Evolutionary conservation across 2,797 vertebrate species (phyloP).

Genomic region (Oreochromis grahami): DNA sequence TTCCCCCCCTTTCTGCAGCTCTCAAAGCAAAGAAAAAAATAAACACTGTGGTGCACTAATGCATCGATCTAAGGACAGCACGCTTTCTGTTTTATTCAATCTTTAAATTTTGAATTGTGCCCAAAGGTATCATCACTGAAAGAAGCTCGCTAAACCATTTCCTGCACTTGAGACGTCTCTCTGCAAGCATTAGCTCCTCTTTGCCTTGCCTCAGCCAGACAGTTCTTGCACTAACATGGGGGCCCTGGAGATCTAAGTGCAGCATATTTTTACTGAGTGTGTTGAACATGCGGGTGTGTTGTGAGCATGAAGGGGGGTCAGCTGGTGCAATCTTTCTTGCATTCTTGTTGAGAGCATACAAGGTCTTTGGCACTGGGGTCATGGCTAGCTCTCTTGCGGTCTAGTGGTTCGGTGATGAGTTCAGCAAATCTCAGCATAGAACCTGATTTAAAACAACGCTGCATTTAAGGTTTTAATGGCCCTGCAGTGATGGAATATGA

Average conservation of each 20-base stretch:
- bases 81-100: neutral
- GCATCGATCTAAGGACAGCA: slow-evolving; percentile 7
- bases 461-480: neutral
- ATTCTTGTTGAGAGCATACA: slow-evolving; percentile 18
- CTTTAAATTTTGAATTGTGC: slow-evolving; percentile 17
- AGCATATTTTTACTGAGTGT: slow-evolving; percentile 44
- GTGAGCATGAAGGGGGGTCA: slow-evolving; percentile 42
- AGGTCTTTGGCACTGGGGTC: slow-evolving; percentile 12
- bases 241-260: slow-evolving; percentile 46
- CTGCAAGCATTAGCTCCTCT: slow-evolving; percentile 38
- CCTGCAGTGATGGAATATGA: slow-evolving; percentile 6
- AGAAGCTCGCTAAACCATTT: slow-evolving; percentile 22
- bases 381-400: neutral
- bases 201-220: slow-evolving; percentile 39
- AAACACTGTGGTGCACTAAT: neutral
- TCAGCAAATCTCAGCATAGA: slow-evolving; percentile 14
- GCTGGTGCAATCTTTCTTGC: slow-evolving; percentile 21
- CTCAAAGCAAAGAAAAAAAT: neutral
- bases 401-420: neutral
- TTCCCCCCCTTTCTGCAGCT: slow-evolving; percentile 4
- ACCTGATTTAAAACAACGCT: neutral
- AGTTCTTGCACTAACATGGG: slow-evolving; percentile 33
- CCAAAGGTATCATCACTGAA: slow-evolving; percentile 13
- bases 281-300: slow-evolving; percentile 24
- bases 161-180: slow-evolving; percentile 21